These are phyloP conservation scores for Timema cristinae DNA, from an alignment of 2,888 invertebrate species.

Conservation along the genomic window DNA sequence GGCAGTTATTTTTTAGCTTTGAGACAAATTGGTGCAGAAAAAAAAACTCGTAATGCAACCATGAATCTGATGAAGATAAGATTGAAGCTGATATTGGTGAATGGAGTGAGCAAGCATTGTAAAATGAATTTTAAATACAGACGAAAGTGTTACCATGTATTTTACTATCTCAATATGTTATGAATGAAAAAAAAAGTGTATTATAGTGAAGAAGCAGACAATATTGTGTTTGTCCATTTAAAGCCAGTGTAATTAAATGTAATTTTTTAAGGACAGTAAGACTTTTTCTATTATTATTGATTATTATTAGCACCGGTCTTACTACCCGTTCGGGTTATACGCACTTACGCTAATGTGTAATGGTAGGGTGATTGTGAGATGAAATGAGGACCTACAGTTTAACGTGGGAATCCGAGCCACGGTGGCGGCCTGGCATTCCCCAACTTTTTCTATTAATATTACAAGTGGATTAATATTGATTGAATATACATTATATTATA, in stretches of 20 bases:
- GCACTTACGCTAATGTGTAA: no score
- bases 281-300: no score
- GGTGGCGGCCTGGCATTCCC: no score
- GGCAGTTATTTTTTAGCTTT: background rate
- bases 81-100: background rate
- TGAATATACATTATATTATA: no score
- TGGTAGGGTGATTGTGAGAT: no score
- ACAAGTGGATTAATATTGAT: no score
- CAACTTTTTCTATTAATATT: no score
- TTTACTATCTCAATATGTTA: background rate
- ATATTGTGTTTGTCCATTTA: background rate
- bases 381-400: no score
- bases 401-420: no score
- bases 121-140: background rate
- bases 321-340: no score
- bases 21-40: conserved; percentile 4
- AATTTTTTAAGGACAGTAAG: no score
- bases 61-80: background rate
- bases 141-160: background rate
- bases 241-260: background rate
- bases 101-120: background rate
- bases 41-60: background rate
- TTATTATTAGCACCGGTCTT: no score
- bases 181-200: background rate
- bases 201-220: background rate